Base-by-base conservation (phyloP, 2,113 vertebrate genomes). In the Hoplias malabaricus region DNA sequence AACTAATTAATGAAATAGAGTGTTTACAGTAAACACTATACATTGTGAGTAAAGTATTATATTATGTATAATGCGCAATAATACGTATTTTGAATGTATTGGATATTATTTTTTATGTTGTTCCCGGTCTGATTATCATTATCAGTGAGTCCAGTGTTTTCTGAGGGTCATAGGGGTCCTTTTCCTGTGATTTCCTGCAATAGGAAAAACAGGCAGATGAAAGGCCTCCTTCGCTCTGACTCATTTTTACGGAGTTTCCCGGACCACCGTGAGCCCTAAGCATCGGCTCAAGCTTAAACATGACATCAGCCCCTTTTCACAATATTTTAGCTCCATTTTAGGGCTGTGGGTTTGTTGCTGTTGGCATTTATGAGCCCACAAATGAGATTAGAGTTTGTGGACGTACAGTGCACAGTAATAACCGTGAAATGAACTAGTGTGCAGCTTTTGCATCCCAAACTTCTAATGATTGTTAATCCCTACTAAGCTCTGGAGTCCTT, bases 231-330 rank as follows among this genome's bases (percentile, higher is more conserved):
- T 57, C 43, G 31, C 54, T 43, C 67, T 73, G 42, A 73, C 46
- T 57, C 53, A 34, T 40, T 46, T 73, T 59, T n/a, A 36, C 13
- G 69, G 61, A 73, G 43, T 73, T 81, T 69, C 69, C 74, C 36
- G 25, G 57, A 77, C 63, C 74, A 77, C 74, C 63, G 12, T 59
- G 40, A 75, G 65, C 65, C 21, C 23, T 75, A 23, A 69, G 43
- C 72, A 69, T 36, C 67, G 63, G 46, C 27, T 57, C 19, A n/a
- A 66, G 70, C 50, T 67, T 5, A 62, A 59, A 7, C 1, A 68
- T 67, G 74, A 76, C 48, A 34, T 31, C 65, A 81, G 14, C 25
- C 21, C 23, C 33, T 33, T 25, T 50, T 68, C 33, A 53, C 33
- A 53, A n/a, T 12, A 31, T 27, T 38, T 56, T 23, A 75, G 73